A percentile compares a stretch with the other conserved stretches of the same genome.
These are phyloP conservation scores for Drepanosiphum platanoidis DNA, from an alignment of 2,888 invertebrate genomes.

Conservation along the genomic window DNA sequence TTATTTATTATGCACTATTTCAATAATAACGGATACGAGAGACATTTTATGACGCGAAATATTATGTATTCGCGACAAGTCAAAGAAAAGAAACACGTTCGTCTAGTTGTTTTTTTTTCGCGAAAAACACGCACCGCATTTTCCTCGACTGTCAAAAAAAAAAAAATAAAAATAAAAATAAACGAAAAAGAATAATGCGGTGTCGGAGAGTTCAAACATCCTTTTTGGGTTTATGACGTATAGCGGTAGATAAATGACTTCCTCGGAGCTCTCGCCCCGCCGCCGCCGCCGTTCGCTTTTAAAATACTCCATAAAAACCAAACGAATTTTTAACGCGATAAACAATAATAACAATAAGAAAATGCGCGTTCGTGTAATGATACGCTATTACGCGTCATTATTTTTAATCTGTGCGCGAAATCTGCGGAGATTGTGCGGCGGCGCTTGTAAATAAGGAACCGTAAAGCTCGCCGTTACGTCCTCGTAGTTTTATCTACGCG, in stretches of 20 bases:
- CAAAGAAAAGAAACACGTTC: slow-evolving; percentile 4
- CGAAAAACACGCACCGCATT: background rate
- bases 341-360: background rate
- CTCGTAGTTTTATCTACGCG: too few species aligned
- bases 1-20: slow-evolving; percentile 17
- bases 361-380: background rate
- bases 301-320: background rate
- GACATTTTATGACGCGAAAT: background rate
- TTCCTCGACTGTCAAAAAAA: slow-evolving; percentile 21
- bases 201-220: background rate
- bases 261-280: background rate
- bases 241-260: slow-evolving; percentile 23
- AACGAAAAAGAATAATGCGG: background rate
- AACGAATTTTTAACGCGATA: background rate
- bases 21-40: slow-evolving; percentile 16
- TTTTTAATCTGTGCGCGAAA: too few species aligned
- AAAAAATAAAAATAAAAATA: too few species aligned
- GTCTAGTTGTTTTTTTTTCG: background rate
- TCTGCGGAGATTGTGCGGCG: too few species aligned
- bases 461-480: too few species aligned
- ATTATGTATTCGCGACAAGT: slow-evolving; percentile 3
- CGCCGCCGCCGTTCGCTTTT: background rate
- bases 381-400: too few species aligned
- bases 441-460: too few species aligned
- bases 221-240: slow-evolving; percentile 21